Conservation (phyloP, 1,140 invertebrate genomes). For the Acromyrmex heyeri region DNA sequence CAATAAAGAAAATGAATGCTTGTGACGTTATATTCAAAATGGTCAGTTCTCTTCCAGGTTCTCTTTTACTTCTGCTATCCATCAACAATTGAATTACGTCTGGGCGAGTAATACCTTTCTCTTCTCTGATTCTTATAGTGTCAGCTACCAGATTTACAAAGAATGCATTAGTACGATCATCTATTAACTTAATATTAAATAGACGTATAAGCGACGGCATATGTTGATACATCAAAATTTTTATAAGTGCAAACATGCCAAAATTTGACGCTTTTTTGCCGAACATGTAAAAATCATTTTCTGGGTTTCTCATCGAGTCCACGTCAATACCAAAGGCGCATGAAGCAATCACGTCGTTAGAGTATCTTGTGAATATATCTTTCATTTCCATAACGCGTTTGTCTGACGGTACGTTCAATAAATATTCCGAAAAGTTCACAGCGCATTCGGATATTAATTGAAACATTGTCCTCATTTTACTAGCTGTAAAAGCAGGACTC, state of each 20-base stretch:
- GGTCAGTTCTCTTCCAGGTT: slow-evolving; percentile 62
- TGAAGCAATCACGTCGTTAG: slow-evolving; percentile 88
- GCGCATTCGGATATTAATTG: slow-evolving; percentile 71
- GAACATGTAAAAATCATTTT: slow-evolving; percentile 76
- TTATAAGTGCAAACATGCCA: neutral
- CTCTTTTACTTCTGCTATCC: slow-evolving; percentile 78
- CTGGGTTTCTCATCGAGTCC: slow-evolving; percentile 74
- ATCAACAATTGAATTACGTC: slow-evolving; percentile 81
- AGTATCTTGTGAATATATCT: slow-evolving; percentile 83
- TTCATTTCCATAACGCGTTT: slow-evolving; percentile 46
- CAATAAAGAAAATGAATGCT: slow-evolving; percentile 86
- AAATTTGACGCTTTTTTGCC: slow-evolving; percentile 35
- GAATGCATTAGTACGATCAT: slow-evolving; percentile 25
- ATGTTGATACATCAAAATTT: slow-evolving; percentile 26
- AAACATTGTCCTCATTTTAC: slow-evolving; percentile 79
- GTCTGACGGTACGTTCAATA: slow-evolving; percentile 69
- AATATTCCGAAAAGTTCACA: slow-evolving; percentile 46
- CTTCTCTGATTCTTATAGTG: slow-evolving; percentile 57
- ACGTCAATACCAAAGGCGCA: slow-evolving; percentile 71
- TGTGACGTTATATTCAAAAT: slow-evolving; percentile 87
- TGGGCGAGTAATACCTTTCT: slow-evolving; percentile 63
- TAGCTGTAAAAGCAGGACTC: slow-evolving; percentile 80
- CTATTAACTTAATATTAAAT: neutral
- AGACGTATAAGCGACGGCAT: slow-evolving; percentile 26
- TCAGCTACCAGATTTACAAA: slow-evolving; percentile 50